Percentiles rank a stretch among this genome's conserved stretches.
Conservation (phyloP, 2,888 invertebrate species). For the Drosophila differens region DNA sequence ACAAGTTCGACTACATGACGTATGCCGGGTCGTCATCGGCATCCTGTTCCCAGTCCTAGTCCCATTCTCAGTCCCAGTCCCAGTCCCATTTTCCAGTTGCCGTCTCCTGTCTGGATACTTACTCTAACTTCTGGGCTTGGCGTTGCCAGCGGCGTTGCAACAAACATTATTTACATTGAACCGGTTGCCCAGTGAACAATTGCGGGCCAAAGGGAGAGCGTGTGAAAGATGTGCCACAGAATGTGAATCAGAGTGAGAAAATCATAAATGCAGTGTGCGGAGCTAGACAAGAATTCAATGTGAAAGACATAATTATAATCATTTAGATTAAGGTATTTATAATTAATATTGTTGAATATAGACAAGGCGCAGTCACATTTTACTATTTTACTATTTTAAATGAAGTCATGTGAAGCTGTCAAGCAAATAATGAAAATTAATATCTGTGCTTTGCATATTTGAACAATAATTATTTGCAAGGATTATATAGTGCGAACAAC, state of each 20-base stretch:
- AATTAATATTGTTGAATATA: not conserved
- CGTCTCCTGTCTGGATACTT: conserved; percentile 41
- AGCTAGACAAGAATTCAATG: not conserved
- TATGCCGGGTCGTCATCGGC: conserved; percentile 64
- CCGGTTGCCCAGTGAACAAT: conserved; percentile 76
- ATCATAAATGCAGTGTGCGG: conserved; percentile 17
- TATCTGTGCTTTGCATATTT: not conserved
- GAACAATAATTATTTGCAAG: not conserved
- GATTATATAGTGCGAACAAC: not conserved
- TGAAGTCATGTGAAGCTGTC: not conserved
- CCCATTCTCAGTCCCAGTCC: conserved; percentile 8
- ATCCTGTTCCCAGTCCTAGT: conserved; percentile 26
- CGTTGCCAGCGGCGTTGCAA: conserved; percentile 62
- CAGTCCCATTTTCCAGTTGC: conserved; percentile 18
- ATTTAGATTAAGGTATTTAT: conserved; percentile 6
- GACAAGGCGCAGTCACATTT: not conserved
- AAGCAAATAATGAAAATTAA: not conserved
- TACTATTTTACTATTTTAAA: not conserved
- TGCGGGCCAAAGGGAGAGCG: conserved; percentile 28
- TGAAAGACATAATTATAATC: conserved; percentile 5
- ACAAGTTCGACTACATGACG: conserved; percentile 63
- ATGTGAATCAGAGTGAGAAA: conserved; percentile 35
- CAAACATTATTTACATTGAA: conserved; percentile 69
- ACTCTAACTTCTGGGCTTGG: conserved; percentile 37
- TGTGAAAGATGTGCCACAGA: conserved; percentile 22